These are phyloP conservation scores for Contarinia nasturtii DNA, from an alignment of 1,140 invertebrate species.

Conservation along the genomic window DNA sequence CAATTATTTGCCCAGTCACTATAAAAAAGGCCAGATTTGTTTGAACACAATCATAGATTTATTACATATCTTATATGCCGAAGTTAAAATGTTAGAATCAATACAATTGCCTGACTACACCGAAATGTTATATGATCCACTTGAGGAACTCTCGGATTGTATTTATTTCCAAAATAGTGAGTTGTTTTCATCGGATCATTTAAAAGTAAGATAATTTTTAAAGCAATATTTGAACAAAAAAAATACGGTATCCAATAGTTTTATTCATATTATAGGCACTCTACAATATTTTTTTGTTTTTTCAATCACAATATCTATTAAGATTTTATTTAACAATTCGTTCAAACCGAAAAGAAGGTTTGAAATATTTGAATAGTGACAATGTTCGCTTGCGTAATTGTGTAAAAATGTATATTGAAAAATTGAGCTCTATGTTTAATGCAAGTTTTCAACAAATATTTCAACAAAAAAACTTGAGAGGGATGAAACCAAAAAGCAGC, in stretches of 20 bases:
- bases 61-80: too few species aligned
- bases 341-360: not conserved
- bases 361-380: not conserved
- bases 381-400: not conserved
- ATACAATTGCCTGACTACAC: too few species aligned
- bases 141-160: too few species aligned
- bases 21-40: too few species aligned
- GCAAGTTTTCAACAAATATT: not conserved
- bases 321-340: constrained; percentile 18
- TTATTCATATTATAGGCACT: constrained; percentile 4
- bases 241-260: not conserved
- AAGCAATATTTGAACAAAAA: not conserved
- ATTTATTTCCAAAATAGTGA: too few species aligned
- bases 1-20: too few species aligned
- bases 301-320: constrained; percentile 20
- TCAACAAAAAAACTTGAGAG: not conserved
- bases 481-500: not conserved
- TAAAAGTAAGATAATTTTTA: too few species aligned
- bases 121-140: too few species aligned
- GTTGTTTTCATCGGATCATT: too few species aligned
- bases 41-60: too few species aligned
- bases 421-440: not conserved
- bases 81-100: too few species aligned
- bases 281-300: constrained; percentile 23
- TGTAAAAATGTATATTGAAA: not conserved